A percentile compares a stretch with the other conserved stretches of the same genome.
Evolutionary conservation across 1,140 invertebrate species (phyloP).

Genomic region (Drosophila bifasciata): DNA sequence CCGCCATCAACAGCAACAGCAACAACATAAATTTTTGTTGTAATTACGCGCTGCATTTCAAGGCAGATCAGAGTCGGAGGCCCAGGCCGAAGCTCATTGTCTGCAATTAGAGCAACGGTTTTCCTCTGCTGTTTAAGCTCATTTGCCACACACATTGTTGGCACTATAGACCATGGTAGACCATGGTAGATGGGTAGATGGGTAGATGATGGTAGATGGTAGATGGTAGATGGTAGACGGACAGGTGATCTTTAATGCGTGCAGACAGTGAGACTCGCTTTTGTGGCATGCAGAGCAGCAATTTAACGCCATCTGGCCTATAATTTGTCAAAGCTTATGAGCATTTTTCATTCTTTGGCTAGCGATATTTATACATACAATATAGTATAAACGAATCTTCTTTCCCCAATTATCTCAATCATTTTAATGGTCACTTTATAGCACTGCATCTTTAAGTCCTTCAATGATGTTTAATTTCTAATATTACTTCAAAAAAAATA

Average conservation of each 20-base stretch:
- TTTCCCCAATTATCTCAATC: slow-evolving; percentile 21
- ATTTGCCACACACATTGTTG: slow-evolving; percentile 73
- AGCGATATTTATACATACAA: slow-evolving; percentile 29
- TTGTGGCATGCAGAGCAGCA: slow-evolving; percentile 50
- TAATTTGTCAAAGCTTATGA: slow-evolving; percentile 54
- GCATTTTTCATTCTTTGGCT: slow-evolving; percentile 29
- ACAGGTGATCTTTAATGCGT: slow-evolving; percentile 49
- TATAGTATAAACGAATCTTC: slow-evolving; percentile 34
- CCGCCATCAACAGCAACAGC: slow-evolving; percentile 14
- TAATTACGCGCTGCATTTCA: slow-evolving; percentile 64
- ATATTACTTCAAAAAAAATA: slow-evolving; percentile 19
- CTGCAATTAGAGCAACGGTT: slow-evolving; percentile 77
- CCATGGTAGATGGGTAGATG: too few relatives aligned
- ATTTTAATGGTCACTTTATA: slow-evolving; percentile 40
- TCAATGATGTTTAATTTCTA: slow-evolving; percentile 23
- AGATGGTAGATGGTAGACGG: not conserved
- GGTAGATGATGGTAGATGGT: too few relatives aligned
- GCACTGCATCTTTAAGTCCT: not conserved
- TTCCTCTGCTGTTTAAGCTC: slow-evolving; percentile 62
- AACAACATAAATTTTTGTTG: slow-evolving; percentile 58
- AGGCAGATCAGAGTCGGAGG: slow-evolving; percentile 51
- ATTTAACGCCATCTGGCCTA: slow-evolving; percentile 47
- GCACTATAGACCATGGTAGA: too few relatives aligned
- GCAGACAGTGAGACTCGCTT: not conserved
- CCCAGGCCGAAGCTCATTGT: slow-evolving; percentile 57